phyloP scores from a whole-genome alignment of 2,113 vertebrate species.

The Hyla sarda region DNA sequence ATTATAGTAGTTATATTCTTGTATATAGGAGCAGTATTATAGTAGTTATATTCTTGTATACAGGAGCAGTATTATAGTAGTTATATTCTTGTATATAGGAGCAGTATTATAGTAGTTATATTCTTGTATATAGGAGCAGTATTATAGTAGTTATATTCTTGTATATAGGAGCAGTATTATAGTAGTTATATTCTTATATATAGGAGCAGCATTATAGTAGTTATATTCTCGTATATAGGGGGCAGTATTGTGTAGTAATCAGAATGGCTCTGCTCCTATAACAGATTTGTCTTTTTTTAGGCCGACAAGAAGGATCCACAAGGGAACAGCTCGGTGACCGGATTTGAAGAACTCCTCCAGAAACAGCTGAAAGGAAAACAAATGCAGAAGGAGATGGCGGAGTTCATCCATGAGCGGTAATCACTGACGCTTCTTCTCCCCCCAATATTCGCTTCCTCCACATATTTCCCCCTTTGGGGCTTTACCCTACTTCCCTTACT shows the following conservation, averaged over 20 bases:
- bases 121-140: not conserved
- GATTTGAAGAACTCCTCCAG: conserved; percentile 95
- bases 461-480: not conserved
- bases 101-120: conserved; percentile 13
- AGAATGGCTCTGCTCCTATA: no score
- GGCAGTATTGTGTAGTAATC: not conserved
- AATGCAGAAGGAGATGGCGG: conserved; percentile 99
- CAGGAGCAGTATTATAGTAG: not conserved
- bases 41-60: not conserved
- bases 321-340: conserved; percentile 84
- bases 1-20: conserved; percentile 7
- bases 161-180: not conserved
- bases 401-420: conserved; percentile 96
- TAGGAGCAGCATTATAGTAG: not conserved
- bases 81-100: not conserved
- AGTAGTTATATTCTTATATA: conserved; percentile 7
- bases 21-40: not conserved
- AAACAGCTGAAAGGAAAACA: conserved; percentile 98
- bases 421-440: not conserved
- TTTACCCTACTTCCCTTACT: not conserved
- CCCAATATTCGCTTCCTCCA: not conserved
- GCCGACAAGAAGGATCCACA: conserved; percentile 92
- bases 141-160: conserved; percentile 3
- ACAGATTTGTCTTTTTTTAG: conserved; percentile 70
- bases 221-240: not conserved